Evolutionary conservation across 2,113 vertebrate species (phyloP).

Genomic region (Hippocampus guttulatus): DNA sequence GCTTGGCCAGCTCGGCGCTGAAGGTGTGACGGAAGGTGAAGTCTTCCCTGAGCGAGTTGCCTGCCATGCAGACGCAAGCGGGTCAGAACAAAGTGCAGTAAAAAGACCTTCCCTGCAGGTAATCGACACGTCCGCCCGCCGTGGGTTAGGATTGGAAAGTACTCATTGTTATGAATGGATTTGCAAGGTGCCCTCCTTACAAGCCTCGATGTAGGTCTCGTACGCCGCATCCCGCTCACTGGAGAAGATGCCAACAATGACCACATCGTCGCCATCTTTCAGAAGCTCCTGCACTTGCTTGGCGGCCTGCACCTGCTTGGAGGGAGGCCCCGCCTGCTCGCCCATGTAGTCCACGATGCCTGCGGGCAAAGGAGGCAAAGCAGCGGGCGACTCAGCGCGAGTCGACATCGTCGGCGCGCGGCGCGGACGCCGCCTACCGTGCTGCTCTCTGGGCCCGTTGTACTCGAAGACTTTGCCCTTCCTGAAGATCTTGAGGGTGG

Average conservation of each 20-base stretch:
- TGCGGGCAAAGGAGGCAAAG: constrained; percentile 36
- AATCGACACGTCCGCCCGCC: not conserved
- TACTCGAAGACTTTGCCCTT: constrained; percentile 90
- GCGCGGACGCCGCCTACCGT: constrained; percentile 66
- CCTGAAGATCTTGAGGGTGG: constrained; percentile 93
- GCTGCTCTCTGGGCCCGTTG: constrained; percentile 87
- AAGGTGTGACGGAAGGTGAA: constrained; percentile 91
- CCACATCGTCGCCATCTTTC: constrained; percentile 86
- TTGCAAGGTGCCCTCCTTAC: constrained; percentile 61
- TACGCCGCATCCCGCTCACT: constrained; percentile 77
- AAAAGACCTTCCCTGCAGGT: not conserved
- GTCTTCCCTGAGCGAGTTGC: constrained; percentile 87
- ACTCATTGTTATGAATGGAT: too few species aligned
- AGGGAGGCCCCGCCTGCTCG: constrained; percentile 90
- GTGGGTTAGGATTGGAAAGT: not conserved
- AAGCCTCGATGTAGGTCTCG: constrained; percentile 85
- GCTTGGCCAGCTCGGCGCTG: constrained; percentile 78
- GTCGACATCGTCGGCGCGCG: not conserved
- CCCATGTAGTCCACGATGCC: constrained; percentile 91
- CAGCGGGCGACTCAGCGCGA: not conserved
- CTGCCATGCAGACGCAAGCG: constrained; percentile 56
- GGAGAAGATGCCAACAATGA: constrained; percentile 84
- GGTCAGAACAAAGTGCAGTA: not conserved
- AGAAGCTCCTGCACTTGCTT: constrained; percentile 91
- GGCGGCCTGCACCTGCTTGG: constrained; percentile 80